Conservation (phyloP, 2,797 vertebrate genomes). For the Anableps anableps region DNA sequence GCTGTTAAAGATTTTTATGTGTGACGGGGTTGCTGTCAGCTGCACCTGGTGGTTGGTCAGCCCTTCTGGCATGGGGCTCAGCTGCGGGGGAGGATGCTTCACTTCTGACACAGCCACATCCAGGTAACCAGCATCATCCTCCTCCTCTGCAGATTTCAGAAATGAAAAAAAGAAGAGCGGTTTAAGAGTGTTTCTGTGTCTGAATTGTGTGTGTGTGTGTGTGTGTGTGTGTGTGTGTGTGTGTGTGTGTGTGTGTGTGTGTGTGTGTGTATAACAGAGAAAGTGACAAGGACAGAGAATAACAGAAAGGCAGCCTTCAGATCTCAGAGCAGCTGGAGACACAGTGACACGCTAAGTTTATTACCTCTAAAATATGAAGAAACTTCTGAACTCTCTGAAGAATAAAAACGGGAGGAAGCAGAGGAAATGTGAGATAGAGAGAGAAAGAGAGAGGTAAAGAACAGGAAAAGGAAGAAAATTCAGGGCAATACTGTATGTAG, state of each 20-base stretch:
- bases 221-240: neutral
- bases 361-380: slow-evolving; percentile 69
- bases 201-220: neutral
- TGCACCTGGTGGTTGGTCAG: slow-evolving; percentile 91
- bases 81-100: slow-evolving; percentile 88
- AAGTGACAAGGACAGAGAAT: slow-evolving; percentile 38
- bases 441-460: neutral
- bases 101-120: slow-evolving; percentile 86
- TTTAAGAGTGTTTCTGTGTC: slow-evolving; percentile 16
- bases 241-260: neutral
- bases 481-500: slow-evolving; percentile 59
- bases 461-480: slow-evolving; percentile 11
- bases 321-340: slow-evolving; percentile 66
- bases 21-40: slow-evolving; percentile 1
- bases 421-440: slow-evolving; percentile 13
- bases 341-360: slow-evolving; percentile 65
- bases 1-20: slow-evolving; percentile 1
- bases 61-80: slow-evolving; percentile 93
- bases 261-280: slow-evolving; percentile 12
- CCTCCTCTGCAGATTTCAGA: slow-evolving; percentile 74
- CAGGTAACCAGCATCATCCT: slow-evolving; percentile 84
- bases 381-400: slow-evolving; percentile 45
- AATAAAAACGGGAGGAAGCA: slow-evolving; percentile 24
- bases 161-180: slow-evolving; percentile 12
- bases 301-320: slow-evolving; percentile 60